A percentile compares a stretch with the other conserved stretches of the same genome.
phyloP scores from a whole-genome alignment of 2,797 vertebrate species.

The Triplophysa yarkandensis region DNA sequence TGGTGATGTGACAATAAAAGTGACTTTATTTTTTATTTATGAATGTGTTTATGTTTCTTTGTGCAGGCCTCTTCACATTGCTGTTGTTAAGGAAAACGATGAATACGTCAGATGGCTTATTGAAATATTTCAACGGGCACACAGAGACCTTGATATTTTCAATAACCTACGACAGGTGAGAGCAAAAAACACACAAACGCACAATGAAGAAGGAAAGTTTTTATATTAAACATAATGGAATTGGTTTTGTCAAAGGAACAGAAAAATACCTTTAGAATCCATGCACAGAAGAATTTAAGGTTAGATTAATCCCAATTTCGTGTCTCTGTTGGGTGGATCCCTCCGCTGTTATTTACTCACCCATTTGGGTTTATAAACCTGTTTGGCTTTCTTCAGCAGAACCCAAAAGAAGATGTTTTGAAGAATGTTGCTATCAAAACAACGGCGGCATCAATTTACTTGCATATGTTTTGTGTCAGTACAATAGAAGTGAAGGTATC shows the following conservation, averaged over 20 bases:
- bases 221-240: not conserved
- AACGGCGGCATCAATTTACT: too few relatives aligned
- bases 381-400: too few relatives aligned
- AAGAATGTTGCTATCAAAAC: too few relatives aligned
- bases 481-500: too few relatives aligned
- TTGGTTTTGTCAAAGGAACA: not conserved
- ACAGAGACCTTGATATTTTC: constrained; percentile 77
- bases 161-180: constrained; percentile 89
- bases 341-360: too few relatives aligned
- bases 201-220: not conserved
- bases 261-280: not conserved
- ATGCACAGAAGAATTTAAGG: not conserved
- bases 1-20: too few relatives aligned
- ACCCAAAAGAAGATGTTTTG: too few relatives aligned
- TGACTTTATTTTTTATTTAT: too few relatives aligned
- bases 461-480: too few relatives aligned
- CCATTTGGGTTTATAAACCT: too few relatives aligned
- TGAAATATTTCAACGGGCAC: constrained; percentile 68
- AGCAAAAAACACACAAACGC: constrained; percentile 30
- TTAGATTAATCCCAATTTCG: too few relatives aligned
- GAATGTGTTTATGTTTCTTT: constrained; percentile 25
- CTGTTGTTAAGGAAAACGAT: constrained; percentile 81
- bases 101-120: constrained; percentile 69
- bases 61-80: constrained; percentile 86
- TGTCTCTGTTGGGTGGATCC: too few relatives aligned